These are phyloP conservation scores for Ruditapes philippinarum DNA, from an alignment of 1,140 invertebrate genomes.

Conservation along the genomic window DNA sequence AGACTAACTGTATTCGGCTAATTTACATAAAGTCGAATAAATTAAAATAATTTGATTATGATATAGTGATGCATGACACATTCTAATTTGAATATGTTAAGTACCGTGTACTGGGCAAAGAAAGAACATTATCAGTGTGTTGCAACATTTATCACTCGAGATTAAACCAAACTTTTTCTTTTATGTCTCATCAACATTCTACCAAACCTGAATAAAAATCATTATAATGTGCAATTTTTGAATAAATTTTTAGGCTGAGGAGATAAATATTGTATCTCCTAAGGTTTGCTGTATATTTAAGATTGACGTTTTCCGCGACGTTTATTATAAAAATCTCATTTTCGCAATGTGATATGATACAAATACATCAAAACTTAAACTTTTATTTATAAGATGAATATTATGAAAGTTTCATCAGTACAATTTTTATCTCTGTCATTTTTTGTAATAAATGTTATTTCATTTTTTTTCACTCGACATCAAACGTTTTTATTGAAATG, in stretches of 20 bases:
- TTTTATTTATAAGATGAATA: too few relatives aligned
- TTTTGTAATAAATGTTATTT: too few relatives aligned
- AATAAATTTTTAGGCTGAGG: not conserved
- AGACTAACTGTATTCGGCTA: not conserved
- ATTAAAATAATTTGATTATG: slow-evolving; percentile 25
- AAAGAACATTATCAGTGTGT: not conserved
- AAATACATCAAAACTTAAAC: too few relatives aligned
- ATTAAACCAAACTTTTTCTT: not conserved
- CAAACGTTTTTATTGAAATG: too few relatives aligned
- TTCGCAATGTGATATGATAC: too few relatives aligned
- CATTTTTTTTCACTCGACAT: too few relatives aligned
- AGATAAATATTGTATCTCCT: not conserved
- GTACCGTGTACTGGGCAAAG: not conserved
- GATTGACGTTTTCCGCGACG: not conserved
- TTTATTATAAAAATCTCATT: not conserved
- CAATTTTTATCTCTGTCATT: too few relatives aligned
- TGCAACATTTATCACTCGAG: not conserved
- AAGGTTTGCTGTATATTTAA: not conserved
- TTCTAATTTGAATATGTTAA: slow-evolving; percentile 9
- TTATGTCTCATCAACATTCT: not conserved
- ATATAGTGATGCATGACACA: not conserved
- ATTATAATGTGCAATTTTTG: not conserved
- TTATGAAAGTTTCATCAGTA: too few relatives aligned
- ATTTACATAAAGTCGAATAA: slow-evolving; percentile 33
- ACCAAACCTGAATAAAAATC: not conserved